These are phyloP conservation scores for Endomychus coccineus DNA, from an alignment of 2,888 invertebrate genomes.

Conservation along the genomic window DNA sequence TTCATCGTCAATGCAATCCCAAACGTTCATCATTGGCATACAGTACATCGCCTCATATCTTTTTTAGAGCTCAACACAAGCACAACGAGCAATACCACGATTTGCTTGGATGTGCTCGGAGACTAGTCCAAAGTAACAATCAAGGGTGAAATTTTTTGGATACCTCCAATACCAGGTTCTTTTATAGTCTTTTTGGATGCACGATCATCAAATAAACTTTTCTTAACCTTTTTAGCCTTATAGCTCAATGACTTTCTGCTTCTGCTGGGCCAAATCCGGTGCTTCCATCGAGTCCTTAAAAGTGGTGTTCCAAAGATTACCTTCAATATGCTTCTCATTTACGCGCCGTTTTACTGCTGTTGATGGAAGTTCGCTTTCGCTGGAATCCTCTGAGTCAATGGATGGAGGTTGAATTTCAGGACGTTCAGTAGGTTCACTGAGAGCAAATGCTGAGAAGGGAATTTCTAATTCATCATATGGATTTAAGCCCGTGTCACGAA, in stretches of 20 bases:
- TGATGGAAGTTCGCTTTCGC: background rate
- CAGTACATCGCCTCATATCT: slow-evolving; percentile 2
- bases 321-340: background rate
- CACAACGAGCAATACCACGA: slow-evolving; percentile 1
- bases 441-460: background rate
- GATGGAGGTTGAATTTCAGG: background rate
- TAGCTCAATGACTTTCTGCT: too few relatives aligned
- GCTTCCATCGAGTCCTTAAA: slow-evolving; percentile 3
- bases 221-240: background rate
- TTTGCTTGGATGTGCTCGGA: too few relatives aligned
- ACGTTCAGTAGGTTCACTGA: background rate
- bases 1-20: too few relatives aligned
- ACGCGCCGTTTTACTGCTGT: background rate
- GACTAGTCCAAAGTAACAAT: too few relatives aligned
- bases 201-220: background rate
- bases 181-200: too few relatives aligned
- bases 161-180: too few relatives aligned
- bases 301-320: slow-evolving; percentile 1
- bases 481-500: background rate
- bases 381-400: too few relatives aligned
- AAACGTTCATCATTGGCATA: slow-evolving; percentile 3
- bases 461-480: background rate
- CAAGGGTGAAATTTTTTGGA: too few relatives aligned
- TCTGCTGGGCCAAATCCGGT: background rate
- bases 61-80: slow-evolving; percentile 1